Base-by-base conservation (phyloP, 2,888 invertebrate genomes). In the Torymus aiolomorphi region DNA sequence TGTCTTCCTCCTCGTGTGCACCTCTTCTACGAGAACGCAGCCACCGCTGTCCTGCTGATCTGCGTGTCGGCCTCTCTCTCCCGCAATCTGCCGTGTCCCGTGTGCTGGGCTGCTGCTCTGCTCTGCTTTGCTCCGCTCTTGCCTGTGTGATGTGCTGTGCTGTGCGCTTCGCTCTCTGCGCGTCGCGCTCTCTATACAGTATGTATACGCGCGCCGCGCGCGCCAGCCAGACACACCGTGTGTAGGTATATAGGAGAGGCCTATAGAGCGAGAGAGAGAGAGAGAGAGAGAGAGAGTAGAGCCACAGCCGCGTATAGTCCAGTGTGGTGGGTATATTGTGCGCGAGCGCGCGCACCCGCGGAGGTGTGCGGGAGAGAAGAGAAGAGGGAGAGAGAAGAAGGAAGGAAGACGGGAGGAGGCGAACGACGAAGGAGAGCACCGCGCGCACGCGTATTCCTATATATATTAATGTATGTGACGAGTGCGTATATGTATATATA, bases 281-380 rank as follows among this genome's bases (percentile, higher is more conserved):
- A 51, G 59, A 52, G 20, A 59, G 24, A 76, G 56, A 42, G 49
- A 42, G n/a, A 18, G 52, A 62, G 59, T 14, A 63, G 63, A 63
- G 63, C 31, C 31, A 42, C 8, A 42, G 10, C 42, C 8, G 42
- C 1, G 42, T 42, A 42, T 42, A 42, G 42, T 42, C 57, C 54
- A 16, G n/a, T 61, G 71, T 67, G 75, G 67, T 54, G 75, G 56
- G 57, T 42, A 57, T 14, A 54, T 52, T n/a, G 67, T 1, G 56
- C 4, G 13, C 14, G 54, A 2, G 54, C 42, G 63, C 42, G 11
- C 42, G 14, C 42, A 20, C 54, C 42, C 49, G n/a, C 13, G 11
- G 0, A 16, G 8, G n/a, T 49, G 63, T 16, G 63, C n/a, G 10
- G 2, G 49, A 16, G 49, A 31, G 31, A 42, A 42, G 49, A 20